phyloP scores from a whole-genome alignment of 2,113 vertebrate genomes.

The Australoheros scitulus region DNA sequence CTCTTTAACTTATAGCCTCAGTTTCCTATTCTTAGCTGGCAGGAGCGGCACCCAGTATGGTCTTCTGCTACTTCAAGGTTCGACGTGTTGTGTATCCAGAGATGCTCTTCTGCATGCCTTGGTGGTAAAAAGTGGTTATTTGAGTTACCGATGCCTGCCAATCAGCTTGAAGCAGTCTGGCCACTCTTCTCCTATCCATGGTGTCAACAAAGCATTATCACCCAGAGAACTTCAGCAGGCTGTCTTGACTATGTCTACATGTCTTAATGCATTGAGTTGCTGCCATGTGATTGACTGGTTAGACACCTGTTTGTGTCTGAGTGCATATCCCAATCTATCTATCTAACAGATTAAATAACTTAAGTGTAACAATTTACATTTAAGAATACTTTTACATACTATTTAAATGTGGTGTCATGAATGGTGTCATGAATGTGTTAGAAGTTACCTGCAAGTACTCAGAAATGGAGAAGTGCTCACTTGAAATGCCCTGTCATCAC shows the following conservation, averaged over 20 bases:
- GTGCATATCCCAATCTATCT: not conserved
- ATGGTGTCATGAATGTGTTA: not conserved
- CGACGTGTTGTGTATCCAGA: not conserved
- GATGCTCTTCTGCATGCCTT: not conserved
- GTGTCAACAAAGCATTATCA: not conserved
- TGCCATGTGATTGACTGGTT: not conserved
- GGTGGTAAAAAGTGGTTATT: not conserved
- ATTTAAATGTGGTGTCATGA: not conserved
- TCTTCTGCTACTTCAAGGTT: not conserved
- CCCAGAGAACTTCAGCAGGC: not conserved
- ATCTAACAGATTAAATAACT: not conserved
- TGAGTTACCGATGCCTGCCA: not conserved
- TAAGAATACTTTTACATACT: not conserved
- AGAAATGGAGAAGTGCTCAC: not conserved
- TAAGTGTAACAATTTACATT: not conserved
- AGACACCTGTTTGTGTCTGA: fast-evolving
- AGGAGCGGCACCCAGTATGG: not conserved
- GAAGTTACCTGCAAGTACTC: not conserved
- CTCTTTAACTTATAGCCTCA: not conserved
- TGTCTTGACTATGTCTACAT: not conserved
- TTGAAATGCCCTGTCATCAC: not conserved
- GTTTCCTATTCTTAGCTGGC: not conserved
- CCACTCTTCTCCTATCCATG: too few relatives aligned
- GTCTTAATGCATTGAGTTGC: not conserved
- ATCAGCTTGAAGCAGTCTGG: too few relatives aligned